Evolutionary conservation across 2,113 vertebrate species (phyloP), one percentile per base, ranked within the genome.

Genomic region (Sula dactylatra): DNA sequence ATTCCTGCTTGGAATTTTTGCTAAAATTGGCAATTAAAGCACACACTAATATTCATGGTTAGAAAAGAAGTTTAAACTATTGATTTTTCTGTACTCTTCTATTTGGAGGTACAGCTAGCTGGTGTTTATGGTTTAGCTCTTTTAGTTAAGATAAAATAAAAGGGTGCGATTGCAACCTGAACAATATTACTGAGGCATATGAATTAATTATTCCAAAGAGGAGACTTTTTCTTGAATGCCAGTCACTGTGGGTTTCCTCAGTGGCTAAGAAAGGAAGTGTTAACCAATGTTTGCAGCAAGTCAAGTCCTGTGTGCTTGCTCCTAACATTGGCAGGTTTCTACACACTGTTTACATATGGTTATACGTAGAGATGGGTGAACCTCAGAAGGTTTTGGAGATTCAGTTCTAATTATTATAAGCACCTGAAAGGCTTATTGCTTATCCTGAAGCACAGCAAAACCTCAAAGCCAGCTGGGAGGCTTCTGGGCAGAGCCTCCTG

Each of bases 251-350:
- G 94, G 67, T 97, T 96, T 97, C 86, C 85, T 92, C 32, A 18
- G 90, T 95, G 94, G 93, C 95, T 77, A 44, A 56, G 73, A 88
- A 76, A 96, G 95, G 96, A 97, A 96, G 71, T n/a, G 13, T 97
- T 97, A 93, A 96, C 90, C 76, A 90, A n/a, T 72, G 85, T 96
- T 97, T 97, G 95, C 86, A 97, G 95, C 94, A 69, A 92, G 91
- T 82, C 86, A 74, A 90, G 83, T 83, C 94, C 93, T 93, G 81
- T 55, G 49, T 96, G 94, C 91, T 95, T 15, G 1, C 91, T 90
- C 81, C 96, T 91, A 78, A 90, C 8, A 3, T 16, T 88, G 93
- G 92, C 88, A 77, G 77, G 77, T 97, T 95, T 96, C 96, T 97
- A 40, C 4, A 18, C 59, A 31, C 67, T 91, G 20, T 97, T 97